phyloP scores from a whole-genome alignment of 1,140 invertebrate genomes.

The Drosophila mauritiana region DNA sequence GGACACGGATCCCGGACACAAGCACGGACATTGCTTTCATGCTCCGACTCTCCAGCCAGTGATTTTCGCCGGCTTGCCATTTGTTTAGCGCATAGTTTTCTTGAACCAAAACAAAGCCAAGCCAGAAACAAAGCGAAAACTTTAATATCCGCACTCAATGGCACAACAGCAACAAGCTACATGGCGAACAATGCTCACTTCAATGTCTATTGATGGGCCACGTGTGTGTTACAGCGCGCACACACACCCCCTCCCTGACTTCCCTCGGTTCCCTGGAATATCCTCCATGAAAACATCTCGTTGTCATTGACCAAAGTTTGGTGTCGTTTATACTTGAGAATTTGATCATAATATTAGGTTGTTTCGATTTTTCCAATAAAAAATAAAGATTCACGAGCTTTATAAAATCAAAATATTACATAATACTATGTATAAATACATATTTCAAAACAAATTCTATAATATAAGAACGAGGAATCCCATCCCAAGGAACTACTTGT shows the following conservation, averaged over 20 bases:
- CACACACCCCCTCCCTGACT: slow-evolving; percentile 6
- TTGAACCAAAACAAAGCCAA: slow-evolving; percentile 43
- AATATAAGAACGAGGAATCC: not conserved
- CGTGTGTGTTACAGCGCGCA: slow-evolving; percentile 39
- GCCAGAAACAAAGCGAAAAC: slow-evolving; percentile 50
- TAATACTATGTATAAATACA: too few relatives aligned
- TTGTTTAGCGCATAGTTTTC: slow-evolving; percentile 62
- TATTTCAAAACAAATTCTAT: too few relatives aligned
- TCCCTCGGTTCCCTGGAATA: not conserved
- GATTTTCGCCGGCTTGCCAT: slow-evolving; percentile 60
- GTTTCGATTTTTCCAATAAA: too few relatives aligned
- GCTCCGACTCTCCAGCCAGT: slow-evolving; percentile 45
- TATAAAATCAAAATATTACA: too few relatives aligned
- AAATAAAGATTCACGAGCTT: too few relatives aligned
- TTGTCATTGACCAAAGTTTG: slow-evolving; percentile 15
- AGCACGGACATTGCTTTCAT: slow-evolving; percentile 56
- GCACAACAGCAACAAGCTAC: slow-evolving; percentile 53
- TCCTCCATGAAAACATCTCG: not conserved
- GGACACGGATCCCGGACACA: slow-evolving; percentile 16
- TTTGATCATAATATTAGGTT: not conserved
- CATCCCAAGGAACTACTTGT: not conserved
- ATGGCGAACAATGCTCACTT: slow-evolving; percentile 45
- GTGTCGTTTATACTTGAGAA: slow-evolving; percentile 35
- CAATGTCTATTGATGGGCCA: slow-evolving; percentile 71
- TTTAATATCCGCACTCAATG: slow-evolving; percentile 68